Base-by-base conservation (phyloP, 2,113 vertebrate species). In the Ceratotherium simum region DNA sequence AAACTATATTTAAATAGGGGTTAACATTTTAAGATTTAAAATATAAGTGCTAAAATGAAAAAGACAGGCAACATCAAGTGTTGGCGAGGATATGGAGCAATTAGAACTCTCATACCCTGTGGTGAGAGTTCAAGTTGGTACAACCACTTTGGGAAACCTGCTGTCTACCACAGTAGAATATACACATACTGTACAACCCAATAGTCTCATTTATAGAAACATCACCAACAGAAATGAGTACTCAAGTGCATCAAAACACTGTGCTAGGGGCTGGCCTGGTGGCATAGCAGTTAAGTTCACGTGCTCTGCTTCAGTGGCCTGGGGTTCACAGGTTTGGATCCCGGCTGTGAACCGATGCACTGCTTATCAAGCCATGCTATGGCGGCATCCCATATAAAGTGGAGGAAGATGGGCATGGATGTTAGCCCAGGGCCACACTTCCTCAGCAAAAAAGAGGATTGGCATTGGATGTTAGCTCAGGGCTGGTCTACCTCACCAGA, bases 1-100 rank as follows among this genome's bases (percentile, higher is more conserved):
- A 87, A 93, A 94, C 31, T 62, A 21, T 79, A 75, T 31, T 79
- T 94, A 78, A 86, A 87, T 56, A 93, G 31, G 16, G 60, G n/a
- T 42, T 87, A 70, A 60, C 36, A 1, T 12, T 58, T 69, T 46
- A 18, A 21, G 42, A 11, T 54, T 75, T 39, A 84, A 92, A 84
- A 54, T 58, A 5, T 60, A 69, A 36, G 13, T 60, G 29, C 83
- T 78, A 87, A 62, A 87, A 46, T 36, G 23, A 79, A 67, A 86
- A 79, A 10, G 33, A 58, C 7, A 87, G 20, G 17, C 18, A 46
- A 36, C 48, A 16, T n/a, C 12, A 86, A 48, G 21, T 46, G 29
- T 58, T 29, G n/a, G 31, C 18, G 39, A 86, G 70, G 29, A 56
- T 51, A 14, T 25, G 33, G n/a, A 65, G 29, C 70, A 76, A 31